Evolutionary conservation across 2,113 vertebrate species (phyloP).

Genomic region (Mobula hypostoma): DNA sequence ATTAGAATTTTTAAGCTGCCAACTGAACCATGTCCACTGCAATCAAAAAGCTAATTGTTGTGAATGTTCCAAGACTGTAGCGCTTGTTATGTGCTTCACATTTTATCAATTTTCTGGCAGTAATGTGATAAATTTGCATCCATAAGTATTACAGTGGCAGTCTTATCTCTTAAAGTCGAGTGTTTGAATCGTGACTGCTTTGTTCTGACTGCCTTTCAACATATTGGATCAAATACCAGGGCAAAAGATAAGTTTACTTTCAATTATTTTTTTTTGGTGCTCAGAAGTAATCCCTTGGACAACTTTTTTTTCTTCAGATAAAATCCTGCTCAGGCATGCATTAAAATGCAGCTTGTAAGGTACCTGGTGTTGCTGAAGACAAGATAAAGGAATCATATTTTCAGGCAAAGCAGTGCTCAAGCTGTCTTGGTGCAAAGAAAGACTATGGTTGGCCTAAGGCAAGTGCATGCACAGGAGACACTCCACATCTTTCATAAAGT

Average conservation of each 20-base stretch:
- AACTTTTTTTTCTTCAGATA: slow-evolving; percentile 43
- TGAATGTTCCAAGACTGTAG: slow-evolving; percentile 50
- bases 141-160: slow-evolving; percentile 61
- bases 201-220: slow-evolving; percentile 55
- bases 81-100: slow-evolving; percentile 52
- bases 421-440: slow-evolving; percentile 50
- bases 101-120: slow-evolving; percentile 64
- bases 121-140: slow-evolving; percentile 65
- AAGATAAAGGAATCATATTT: slow-evolving; percentile 51
- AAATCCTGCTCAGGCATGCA: slow-evolving; percentile 40
- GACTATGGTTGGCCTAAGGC: slow-evolving; percentile 58
- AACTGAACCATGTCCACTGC: slow-evolving; percentile 50
- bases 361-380: slow-evolving; percentile 41
- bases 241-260: slow-evolving; percentile 44
- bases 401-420: slow-evolving; percentile 44
- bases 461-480: slow-evolving; percentile 48
- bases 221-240: slow-evolving; percentile 46
- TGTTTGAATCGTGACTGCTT: slow-evolving; percentile 60
- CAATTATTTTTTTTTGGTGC: slow-evolving; percentile 42
- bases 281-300: slow-evolving; percentile 41
- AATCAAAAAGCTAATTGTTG: slow-evolving; percentile 53
- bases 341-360: slow-evolving; percentile 53
- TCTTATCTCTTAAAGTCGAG: slow-evolving; percentile 62
- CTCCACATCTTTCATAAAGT: slow-evolving; percentile 60
- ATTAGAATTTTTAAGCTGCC: slow-evolving; percentile 51